Percentiles rank a stretch among this genome's conserved stretches.
These are phyloP conservation scores for Meghimatium bilineatum DNA, from an alignment of 2,888 invertebrate species.

Conservation along the genomic window DNA sequence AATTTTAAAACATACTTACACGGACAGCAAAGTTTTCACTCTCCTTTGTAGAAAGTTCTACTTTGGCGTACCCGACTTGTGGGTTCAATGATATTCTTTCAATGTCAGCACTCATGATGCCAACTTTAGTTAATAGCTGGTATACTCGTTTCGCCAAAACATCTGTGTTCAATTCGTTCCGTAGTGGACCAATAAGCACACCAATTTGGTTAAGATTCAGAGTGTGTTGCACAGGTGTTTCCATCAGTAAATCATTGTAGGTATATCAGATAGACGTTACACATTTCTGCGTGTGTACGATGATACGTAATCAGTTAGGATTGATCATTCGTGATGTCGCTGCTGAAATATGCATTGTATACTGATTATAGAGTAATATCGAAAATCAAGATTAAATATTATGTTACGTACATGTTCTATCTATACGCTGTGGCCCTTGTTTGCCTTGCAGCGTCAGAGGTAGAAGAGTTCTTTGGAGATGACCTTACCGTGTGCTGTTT, in stretches of 20 bases:
- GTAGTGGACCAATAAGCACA: constrained; percentile 3
- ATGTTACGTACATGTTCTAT: no score
- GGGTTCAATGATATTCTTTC: not conserved
- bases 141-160: not conserved
- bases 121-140: not conserved
- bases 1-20: not conserved
- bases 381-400: no score
- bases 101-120: constrained; percentile 12
- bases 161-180: not conserved
- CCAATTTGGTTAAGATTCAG: not conserved
- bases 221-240: no score
- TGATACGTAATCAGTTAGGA: not conserved
- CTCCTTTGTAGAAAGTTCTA: not conserved
- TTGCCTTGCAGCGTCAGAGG: no score
- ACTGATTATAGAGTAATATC: no score
- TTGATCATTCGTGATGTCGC: not conserved
- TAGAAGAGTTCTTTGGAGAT: no score
- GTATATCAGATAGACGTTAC: no score
- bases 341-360: no score
- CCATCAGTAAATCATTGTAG: not conserved
- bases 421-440: no score
- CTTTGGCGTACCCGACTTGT: constrained; percentile 19
- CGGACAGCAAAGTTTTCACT: constrained; percentile 11
- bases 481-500: no score
- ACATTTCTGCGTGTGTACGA: no score